These are phyloP conservation scores for Xylocampa areola DNA, from an alignment of 2,888 invertebrate species.

Conservation along the genomic window DNA sequence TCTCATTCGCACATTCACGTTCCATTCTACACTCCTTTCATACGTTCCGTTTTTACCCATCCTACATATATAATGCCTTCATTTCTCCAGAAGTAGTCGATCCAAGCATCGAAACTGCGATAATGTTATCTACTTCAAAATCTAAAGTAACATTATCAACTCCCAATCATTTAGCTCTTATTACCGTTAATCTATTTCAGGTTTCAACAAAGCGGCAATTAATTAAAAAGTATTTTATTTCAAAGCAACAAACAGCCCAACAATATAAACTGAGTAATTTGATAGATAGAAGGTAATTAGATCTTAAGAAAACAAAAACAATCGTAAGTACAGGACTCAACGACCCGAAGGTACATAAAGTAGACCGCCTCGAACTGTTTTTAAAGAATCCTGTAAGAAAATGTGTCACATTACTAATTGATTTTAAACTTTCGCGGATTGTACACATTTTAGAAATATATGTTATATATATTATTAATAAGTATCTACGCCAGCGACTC, in stretches of 20 bases:
- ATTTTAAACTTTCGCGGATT: too few species aligned
- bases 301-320: conserved; percentile 25
- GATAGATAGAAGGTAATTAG: conserved; percentile 6
- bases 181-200: conserved; percentile 24
- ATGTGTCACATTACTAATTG: too few species aligned
- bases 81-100: too few species aligned
- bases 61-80: too few species aligned
- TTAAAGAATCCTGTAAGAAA: conserved; percentile 15
- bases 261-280: conserved; percentile 28
- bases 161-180: conserved; percentile 8
- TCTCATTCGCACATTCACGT: too few species aligned
- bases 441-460: too few species aligned
- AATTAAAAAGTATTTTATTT: conserved; percentile 26
- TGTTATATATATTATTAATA: too few species aligned
- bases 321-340: conserved; percentile 22
- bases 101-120: too few species aligned
- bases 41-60: too few species aligned
- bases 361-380: conserved; percentile 16
- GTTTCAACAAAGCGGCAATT: conserved; percentile 20
- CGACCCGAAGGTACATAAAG: conserved; percentile 19
- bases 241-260: conserved; percentile 9
- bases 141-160: background rate
- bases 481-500: too few species aligned
- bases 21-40: too few species aligned
- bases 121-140: too few species aligned